A percentile compares a stretch with the other conserved stretches of the same genome.
Conservation (phyloP, 1,140 invertebrate species). For the Drosophila triauraria region DNA sequence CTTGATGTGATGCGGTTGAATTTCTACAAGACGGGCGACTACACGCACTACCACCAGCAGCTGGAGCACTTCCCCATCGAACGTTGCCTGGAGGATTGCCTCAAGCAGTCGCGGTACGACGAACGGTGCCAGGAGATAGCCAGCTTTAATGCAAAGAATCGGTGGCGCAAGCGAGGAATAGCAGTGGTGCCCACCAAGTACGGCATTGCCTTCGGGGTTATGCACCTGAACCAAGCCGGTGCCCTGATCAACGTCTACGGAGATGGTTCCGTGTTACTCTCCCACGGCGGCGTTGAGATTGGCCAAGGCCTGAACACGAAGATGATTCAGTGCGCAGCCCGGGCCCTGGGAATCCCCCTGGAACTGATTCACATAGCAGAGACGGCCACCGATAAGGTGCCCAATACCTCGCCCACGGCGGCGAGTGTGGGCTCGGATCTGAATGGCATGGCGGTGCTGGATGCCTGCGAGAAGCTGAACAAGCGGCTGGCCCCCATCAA, state of each 20-base stretch:
- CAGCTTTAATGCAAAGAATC: slow-evolving; percentile 91
- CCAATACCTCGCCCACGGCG: slow-evolving; percentile 96
- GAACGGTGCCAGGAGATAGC: slow-evolving; percentile 88
- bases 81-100: slow-evolving; percentile 94
- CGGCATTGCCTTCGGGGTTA: slow-evolving; percentile 93
- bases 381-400: slow-evolving; percentile 96
- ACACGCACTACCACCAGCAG: slow-evolving; percentile 92
- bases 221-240: slow-evolving; percentile 94
- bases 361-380: slow-evolving; percentile 95
- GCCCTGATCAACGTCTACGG: slow-evolving; percentile 95
- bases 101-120: slow-evolving; percentile 89
- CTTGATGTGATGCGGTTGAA: slow-evolving; percentile 89
- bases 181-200: slow-evolving; percentile 95
- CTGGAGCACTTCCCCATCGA: slow-evolving; percentile 91
- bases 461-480: slow-evolving; percentile 93
- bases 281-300: slow-evolving; percentile 97
- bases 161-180: slow-evolving; percentile 95
- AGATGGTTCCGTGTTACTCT: slow-evolving; percentile 96
- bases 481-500: slow-evolving; percentile 92
- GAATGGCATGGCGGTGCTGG: slow-evolving; percentile 96
- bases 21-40: slow-evolving; percentile 92
- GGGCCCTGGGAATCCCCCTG: slow-evolving; percentile 90
- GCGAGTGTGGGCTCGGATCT: slow-evolving; percentile 96
- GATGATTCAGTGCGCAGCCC: slow-evolving; percentile 95
- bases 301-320: slow-evolving; percentile 98